Base-by-base conservation (phyloP, 2,113 vertebrate genomes). In the Eolophus roseicapilla region DNA sequence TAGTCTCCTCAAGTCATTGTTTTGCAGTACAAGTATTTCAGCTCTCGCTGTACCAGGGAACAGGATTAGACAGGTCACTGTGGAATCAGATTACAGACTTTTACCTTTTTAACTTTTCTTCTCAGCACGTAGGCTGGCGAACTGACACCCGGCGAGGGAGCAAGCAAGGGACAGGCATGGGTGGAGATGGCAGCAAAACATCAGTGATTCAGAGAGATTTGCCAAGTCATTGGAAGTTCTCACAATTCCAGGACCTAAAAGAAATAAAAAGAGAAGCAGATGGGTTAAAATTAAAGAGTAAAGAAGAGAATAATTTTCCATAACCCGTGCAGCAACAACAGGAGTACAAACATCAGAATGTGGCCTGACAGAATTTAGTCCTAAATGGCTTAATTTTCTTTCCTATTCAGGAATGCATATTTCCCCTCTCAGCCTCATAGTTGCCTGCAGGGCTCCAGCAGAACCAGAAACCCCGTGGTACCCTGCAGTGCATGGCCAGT, bases 51-150 rank as follows among this genome's bases (percentile, higher is more conserved):
- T 73, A 86, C 87, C 81, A 41, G 55, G 78, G 95, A 97, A 97
- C 97, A 98, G 97, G 98, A 98, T 96, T 93, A 96, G 92, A 97
- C 97, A 98, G 97, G 97, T 97, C 97, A 89, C 59, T 11, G 46
- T 2, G 55, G 96, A 91, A 96, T 98, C 97, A 35, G 92, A 93
- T 98, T 98, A 97, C 98, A 96, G 78, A 85, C 85, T 93, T 97
- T 97, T 97, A 93, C 95, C 96, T 93, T 97, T 97, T 82, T 83
- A 90, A 91, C 96, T 96, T 93, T 79, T 93, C 96, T 96, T 96
- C 96, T 97, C 93, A 55, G 96, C 96, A 98, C 93, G 92, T 97
- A 97, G 95, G 92, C 91, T 96, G 90, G 91, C 71, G 96, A 96
- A 44, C 63, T 85, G 95, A 93, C 88, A 96, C 92, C 74, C 47